These are phyloP conservation scores for Megamerina dolium DNA, from an alignment of 2,888 invertebrate species.

Conservation along the genomic window DNA sequence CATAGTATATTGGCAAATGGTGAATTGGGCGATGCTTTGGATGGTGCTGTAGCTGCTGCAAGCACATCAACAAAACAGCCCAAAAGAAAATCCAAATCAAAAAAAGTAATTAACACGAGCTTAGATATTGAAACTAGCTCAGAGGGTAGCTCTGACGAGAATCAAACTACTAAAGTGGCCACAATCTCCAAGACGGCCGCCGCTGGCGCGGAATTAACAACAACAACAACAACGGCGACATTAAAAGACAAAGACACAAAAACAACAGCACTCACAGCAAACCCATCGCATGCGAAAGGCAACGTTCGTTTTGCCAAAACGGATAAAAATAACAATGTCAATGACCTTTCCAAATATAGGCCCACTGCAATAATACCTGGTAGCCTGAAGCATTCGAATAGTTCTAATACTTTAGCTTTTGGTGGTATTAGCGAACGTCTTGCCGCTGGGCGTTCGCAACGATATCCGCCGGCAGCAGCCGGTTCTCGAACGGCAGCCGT, in stretches of 20 bases:
- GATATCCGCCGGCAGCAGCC: slow-evolving; percentile 25
- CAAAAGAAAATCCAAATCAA: slow-evolving; percentile 33
- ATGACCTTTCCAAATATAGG: slow-evolving; percentile 41
- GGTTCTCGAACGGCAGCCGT: slow-evolving; percentile 23
- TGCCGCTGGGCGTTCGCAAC: slow-evolving; percentile 26
- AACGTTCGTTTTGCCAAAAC: slow-evolving; percentile 16
- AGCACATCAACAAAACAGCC: slow-evolving; percentile 12
- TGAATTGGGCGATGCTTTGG: slow-evolving; percentile 8
- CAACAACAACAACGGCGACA: slow-evolving; percentile 20
- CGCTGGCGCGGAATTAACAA: slow-evolving; percentile 2
- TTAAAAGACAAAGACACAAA: slow-evolving; percentile 32
- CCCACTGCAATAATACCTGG: slow-evolving; percentile 22
- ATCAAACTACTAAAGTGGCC: slow-evolving; percentile 24
- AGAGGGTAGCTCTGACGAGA: slow-evolving; percentile 28
- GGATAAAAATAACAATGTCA: slow-evolving; percentile 26
- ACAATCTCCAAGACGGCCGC: slow-evolving; percentile 25
- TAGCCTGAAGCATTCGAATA: slow-evolving; percentile 39
- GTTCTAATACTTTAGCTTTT: slow-evolving; percentile 41
- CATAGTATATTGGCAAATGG: slow-evolving; percentile 15
- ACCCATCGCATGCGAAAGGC: slow-evolving; percentile 18
- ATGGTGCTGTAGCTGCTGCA: slow-evolving; percentile 8
- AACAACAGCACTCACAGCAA: slow-evolving; percentile 23
- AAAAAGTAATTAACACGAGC: slow-evolving; percentile 38
- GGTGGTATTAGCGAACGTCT: slow-evolving; percentile 43
- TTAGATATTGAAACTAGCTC: slow-evolving; percentile 16